Evolutionary conservation across 2,797 vertebrate genomes (phyloP), one percentile per base, ranked within the genome.

Genomic region (Sebastes kiyomatsui): DNA sequence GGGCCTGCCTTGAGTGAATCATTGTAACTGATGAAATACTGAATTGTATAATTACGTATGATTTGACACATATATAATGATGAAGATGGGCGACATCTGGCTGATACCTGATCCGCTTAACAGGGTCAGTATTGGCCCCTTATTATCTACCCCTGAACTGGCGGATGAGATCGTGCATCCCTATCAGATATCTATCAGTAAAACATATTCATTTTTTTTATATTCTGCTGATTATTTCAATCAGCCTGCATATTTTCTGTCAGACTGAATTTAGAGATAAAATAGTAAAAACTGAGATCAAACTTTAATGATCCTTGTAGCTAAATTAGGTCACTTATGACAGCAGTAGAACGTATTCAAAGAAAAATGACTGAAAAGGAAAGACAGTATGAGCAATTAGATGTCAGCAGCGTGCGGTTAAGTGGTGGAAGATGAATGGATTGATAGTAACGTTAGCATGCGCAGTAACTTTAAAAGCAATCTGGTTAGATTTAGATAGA

Each of bases 281-380:
- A 70, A 33, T 33, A 49, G 56, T 75, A 28, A 71, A 72, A 71
- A 72, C 14, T n/a, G 3, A 69, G 5, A 76, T 82, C 20, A 84
- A 84, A 69, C 52, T 75, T 87, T 79, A 74, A 84, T 23, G 60
- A 73, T 49, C 23, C 23, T 46, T 28, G 9, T 9, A 27, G 46
- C 27, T 69, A 87, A 84, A 79, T 81, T 70, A 56, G 79, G 80
- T 82, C 80, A 74, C 61, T 71, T 58, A 79, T 70, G 64, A 69
- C 54, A 70, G 72, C 20, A 49, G 23, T 3, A 23, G 22, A 67
- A 42, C 6, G 5, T 13, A 64, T 27, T 70, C n/a, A 70, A 52
- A 71, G 54, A 61, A 46, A 69, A 77, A 62, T 67, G 11, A 65
- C 30, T 52, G 52, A 70, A 80, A 74, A 42, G 56, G 16, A 77